Evolutionary conservation across 1,140 invertebrate species (phyloP).

Genomic region (Euglossa dilemma): DNA sequence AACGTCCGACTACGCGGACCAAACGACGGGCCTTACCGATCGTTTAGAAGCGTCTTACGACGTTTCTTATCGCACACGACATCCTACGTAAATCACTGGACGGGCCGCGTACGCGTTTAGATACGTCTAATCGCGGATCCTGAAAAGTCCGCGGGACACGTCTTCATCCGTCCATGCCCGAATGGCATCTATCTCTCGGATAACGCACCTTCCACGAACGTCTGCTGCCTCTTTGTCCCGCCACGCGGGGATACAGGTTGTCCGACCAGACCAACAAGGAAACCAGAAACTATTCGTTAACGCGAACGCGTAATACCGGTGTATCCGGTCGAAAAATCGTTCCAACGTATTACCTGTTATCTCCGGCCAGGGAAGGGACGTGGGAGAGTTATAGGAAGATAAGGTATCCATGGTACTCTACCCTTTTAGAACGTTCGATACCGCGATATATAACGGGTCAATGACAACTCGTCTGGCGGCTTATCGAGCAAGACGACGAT

Average conservation of each 20-base stretch:
- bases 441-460: constrained; percentile 51
- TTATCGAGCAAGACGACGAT: constrained; percentile 26
- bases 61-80: constrained; percentile 7
- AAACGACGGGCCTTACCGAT: background rate
- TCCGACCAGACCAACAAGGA: background rate
- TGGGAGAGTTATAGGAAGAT: constrained; percentile 35
- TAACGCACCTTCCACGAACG: background rate
- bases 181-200: background rate
- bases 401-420: constrained; percentile 16
- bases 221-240: background rate
- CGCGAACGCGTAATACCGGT: constrained; percentile 27
- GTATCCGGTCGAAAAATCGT: constrained; percentile 10
- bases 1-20: background rate
- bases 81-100: constrained; percentile 24
- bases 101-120: constrained; percentile 7
- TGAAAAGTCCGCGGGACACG: background rate
- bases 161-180: constrained; percentile 4
- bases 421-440: constrained; percentile 35
- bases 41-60: background rate
- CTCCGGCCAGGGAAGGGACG: constrained; percentile 4
- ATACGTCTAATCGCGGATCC: constrained; percentile 6
- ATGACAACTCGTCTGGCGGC: constrained; percentile 47
- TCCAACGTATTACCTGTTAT: constrained; percentile 14
- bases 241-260: background rate
- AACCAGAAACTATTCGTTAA: constrained; percentile 5